Percentiles rank a stretch among this genome's conserved stretches.
Evolutionary conservation across 2,797 vertebrate species (phyloP).

Genomic region (Crocodylus rhombifer): DNA sequence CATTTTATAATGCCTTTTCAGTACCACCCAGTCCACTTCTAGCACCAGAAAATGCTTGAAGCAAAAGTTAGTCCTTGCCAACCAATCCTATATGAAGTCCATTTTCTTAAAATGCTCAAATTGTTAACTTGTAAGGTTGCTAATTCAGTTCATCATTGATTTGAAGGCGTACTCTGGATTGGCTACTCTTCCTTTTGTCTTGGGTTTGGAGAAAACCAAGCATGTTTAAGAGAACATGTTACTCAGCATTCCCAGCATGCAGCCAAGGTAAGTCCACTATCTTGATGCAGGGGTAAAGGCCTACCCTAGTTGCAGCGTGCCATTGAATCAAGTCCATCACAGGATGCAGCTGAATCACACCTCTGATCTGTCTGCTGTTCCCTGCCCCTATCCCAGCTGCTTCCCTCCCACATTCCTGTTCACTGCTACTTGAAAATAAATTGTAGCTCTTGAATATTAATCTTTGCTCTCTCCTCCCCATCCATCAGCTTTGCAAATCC

Average conservation of each 20-base stretch:
- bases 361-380: background rate
- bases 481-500: conserved; percentile 24
- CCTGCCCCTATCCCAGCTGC: background rate
- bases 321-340: background rate
- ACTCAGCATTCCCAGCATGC: no score
- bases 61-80: no score
- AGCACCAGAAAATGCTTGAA: no score
- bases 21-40: background rate
- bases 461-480: conserved; percentile 40
- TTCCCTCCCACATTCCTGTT: background rate
- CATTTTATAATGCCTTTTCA: background rate
- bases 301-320: background rate
- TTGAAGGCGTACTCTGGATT: no score
- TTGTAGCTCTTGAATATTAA: conserved; percentile 48
- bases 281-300: background rate
- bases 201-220: no score
- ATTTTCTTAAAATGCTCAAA: no score
- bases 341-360: conserved; percentile 10
- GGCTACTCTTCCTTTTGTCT: no score
- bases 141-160: no score
- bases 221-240: no score
- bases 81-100: no score
- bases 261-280: no score
- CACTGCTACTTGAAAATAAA: background rate
- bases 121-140: no score